Evolutionary conservation across 2,113 vertebrate genomes (phyloP).

Genomic region (Mormoops blainvillei): DNA sequence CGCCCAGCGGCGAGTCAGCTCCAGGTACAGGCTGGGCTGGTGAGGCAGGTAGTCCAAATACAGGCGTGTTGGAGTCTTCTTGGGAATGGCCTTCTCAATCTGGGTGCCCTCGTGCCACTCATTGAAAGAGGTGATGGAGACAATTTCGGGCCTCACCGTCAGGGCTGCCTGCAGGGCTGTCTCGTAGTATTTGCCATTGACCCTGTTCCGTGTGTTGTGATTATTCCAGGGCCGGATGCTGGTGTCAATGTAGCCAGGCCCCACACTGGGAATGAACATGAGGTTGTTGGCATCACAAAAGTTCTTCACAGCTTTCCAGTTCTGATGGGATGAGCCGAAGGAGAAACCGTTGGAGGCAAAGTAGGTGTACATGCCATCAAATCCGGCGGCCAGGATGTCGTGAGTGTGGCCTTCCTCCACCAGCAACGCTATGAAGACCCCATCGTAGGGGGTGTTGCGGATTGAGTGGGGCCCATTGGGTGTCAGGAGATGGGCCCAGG

Average conservation of each 20-base stretch:
- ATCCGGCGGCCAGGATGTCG: slow-evolving; percentile 86
- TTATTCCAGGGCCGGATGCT: slow-evolving; percentile 93
- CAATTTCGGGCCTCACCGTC: slow-evolving; percentile 86
- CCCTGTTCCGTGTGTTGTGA: slow-evolving; percentile 90
- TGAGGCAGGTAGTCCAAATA: slow-evolving; percentile 90
- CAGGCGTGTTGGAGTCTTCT: slow-evolving; percentile 86
- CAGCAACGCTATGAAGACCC: slow-evolving; percentile 86
- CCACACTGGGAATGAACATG: slow-evolving; percentile 90
- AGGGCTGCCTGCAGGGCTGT: slow-evolving; percentile 90
- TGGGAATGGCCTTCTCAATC: slow-evolving; percentile 88
- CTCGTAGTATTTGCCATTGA: slow-evolving; percentile 92
- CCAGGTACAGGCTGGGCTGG: slow-evolving; percentile 85
- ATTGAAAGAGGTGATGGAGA: slow-evolving; percentile 92
- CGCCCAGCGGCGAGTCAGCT: slow-evolving; percentile 90
- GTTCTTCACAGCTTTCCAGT: slow-evolving; percentile 90
- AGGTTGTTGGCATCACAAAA: slow-evolving; percentile 90
- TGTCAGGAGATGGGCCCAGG: slow-evolving; percentile 90
- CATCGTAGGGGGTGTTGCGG: slow-evolving; percentile 87
- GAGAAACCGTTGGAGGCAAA: slow-evolving; percentile 94
- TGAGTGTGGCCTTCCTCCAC: slow-evolving; percentile 91
- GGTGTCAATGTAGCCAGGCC: slow-evolving; percentile 90
- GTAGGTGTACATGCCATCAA: slow-evolving; percentile 92
- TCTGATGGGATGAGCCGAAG: slow-evolving; percentile 93
- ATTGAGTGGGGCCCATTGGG: slow-evolving; percentile 84
- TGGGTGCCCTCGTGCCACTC: slow-evolving; percentile 94